Conservation (phyloP, 2,113 vertebrate genomes). For the Dissostichus mawsoni region DNA sequence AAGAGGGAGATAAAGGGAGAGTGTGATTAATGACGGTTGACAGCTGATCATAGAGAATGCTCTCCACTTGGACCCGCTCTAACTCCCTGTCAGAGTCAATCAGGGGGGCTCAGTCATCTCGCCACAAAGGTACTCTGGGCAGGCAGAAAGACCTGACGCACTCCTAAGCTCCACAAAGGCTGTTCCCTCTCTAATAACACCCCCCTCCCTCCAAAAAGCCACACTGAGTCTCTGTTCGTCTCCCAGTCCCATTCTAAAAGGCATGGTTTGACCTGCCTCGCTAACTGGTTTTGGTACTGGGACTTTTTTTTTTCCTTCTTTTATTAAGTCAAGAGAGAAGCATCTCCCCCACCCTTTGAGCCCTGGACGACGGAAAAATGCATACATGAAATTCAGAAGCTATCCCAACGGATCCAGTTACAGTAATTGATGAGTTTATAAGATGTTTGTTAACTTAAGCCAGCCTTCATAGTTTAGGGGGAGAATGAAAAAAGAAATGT, state of each 20-base stretch:
- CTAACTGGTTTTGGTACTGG: slow-evolving; percentile 34
- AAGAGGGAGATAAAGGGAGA: slow-evolving; percentile 74
- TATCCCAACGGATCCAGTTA: slow-evolving; percentile 77
- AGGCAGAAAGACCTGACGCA: slow-evolving; percentile 72
- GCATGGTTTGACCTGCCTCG: slow-evolving; percentile 46
- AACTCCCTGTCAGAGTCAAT: slow-evolving; percentile 80
- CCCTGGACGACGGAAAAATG: slow-evolving; percentile 74
- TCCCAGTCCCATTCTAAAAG: slow-evolving; percentile 34
- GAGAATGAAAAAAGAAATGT: slow-evolving; percentile 59
- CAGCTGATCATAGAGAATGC: slow-evolving; percentile 82
- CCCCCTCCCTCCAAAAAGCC: slow-evolving; percentile 26
- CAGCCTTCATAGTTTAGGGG: slow-evolving; percentile 65
- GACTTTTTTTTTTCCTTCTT: slow-evolving; percentile 6
- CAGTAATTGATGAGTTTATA: slow-evolving; percentile 84
- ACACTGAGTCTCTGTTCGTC: slow-evolving; percentile 45
- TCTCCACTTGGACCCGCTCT: slow-evolving; percentile 76
- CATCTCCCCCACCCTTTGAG: slow-evolving; percentile 48
- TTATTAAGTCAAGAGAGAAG: slow-evolving; percentile 35
- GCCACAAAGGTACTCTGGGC: slow-evolving; percentile 78
- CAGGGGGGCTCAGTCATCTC: slow-evolving; percentile 80
- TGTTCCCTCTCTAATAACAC: slow-evolving; percentile 69
- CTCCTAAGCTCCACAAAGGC: slow-evolving; percentile 73
- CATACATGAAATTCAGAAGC: slow-evolving; percentile 81
- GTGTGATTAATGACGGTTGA: slow-evolving; percentile 81
- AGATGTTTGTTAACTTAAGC: slow-evolving; percentile 76